A percentile compares a stretch with the other conserved stretches of the same genome.
Evolutionary conservation across 2,113 vertebrate species (phyloP).

Genomic region (Colinus virginianus): DNA sequence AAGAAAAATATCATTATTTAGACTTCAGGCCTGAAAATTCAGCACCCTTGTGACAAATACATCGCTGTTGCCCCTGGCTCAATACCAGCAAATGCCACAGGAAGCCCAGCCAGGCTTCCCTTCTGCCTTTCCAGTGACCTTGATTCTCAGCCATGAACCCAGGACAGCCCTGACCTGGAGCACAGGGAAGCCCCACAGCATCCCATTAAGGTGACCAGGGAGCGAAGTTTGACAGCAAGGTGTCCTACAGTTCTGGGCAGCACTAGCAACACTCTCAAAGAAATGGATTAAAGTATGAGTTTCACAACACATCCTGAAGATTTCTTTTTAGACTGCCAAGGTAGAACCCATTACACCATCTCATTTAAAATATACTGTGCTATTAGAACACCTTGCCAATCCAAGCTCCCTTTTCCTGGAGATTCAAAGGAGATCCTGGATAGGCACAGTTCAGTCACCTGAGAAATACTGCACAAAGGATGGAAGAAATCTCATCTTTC

Average conservation of each 20-base stretch:
- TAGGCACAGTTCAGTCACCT: neutral
- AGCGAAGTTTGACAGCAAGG: neutral
- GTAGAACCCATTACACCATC: neutral
- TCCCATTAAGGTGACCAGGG: neutral
- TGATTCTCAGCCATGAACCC: neutral
- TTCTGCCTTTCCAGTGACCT: neutral
- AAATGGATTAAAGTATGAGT: neutral
- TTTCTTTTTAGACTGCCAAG: neutral
- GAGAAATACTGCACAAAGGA: neutral
- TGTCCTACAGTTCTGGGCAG: neutral
- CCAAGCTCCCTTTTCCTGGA: neutral
- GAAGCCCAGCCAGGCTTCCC: neutral
- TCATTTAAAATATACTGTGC: neutral
- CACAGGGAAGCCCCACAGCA: neutral
- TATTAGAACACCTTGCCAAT: neutral
- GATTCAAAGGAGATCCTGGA: neutral
- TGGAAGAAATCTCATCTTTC: neutral
- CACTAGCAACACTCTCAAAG: rapidly evolving
- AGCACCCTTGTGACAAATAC: neutral
- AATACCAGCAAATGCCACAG: neutral
- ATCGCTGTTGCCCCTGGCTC: neutral
- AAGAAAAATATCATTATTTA: slow-evolving; percentile 5
- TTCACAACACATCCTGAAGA: neutral
- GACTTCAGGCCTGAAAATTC: neutral
- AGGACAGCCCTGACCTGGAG: neutral